Evolutionary conservation across 2,888 invertebrate species (phyloP).

Genomic region (Hydriomena furcata): DNA sequence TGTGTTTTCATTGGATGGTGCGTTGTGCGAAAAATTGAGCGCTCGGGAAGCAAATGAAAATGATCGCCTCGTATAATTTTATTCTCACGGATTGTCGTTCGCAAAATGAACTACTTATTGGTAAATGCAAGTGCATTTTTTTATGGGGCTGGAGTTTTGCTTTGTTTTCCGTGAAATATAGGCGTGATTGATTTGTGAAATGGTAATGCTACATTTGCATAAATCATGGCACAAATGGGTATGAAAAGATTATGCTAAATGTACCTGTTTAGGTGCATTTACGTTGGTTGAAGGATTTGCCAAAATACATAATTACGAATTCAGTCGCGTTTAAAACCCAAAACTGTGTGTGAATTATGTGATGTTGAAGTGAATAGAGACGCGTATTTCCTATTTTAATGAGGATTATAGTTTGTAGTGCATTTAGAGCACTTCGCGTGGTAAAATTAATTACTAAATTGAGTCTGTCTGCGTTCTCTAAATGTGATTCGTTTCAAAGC

Average conservation of each 20-base stretch:
- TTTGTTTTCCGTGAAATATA: conserved; percentile 34
- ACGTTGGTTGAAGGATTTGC: conserved; percentile 49
- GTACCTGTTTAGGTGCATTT: too few relatives aligned
- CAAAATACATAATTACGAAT: conserved; percentile 68
- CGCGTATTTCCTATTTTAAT: conserved; percentile 79
- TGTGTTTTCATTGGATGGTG: conserved; percentile 79
- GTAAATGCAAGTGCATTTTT: conserved; percentile 29
- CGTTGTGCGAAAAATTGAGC: conserved; percentile 82
- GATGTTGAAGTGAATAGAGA: conserved; percentile 71
- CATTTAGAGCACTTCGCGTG: conserved; percentile 78
- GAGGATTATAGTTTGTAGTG: conserved; percentile 81
- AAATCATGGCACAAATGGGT: conserved; percentile 27
- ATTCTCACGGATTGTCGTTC: conserved; percentile 64
- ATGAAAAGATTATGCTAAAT: too few relatives aligned
- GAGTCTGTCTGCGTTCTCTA: conserved; percentile 65
- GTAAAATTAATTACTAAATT: conserved; percentile 82
- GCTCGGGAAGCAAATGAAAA: conserved; percentile 74
- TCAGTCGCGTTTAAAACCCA: conserved; percentile 67
- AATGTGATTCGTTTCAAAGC: conserved; percentile 64
- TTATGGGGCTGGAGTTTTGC: conserved; percentile 13
- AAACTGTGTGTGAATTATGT: conserved; percentile 79
- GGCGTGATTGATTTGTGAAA: conserved; percentile 12
- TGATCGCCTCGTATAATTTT: conserved; percentile 71
- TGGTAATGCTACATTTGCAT: conserved; percentile 34
- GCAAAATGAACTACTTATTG: conserved; percentile 51